phyloP scores from a whole-genome alignment of 2,113 vertebrate species.

The Centrocercus urophasianus region DNA sequence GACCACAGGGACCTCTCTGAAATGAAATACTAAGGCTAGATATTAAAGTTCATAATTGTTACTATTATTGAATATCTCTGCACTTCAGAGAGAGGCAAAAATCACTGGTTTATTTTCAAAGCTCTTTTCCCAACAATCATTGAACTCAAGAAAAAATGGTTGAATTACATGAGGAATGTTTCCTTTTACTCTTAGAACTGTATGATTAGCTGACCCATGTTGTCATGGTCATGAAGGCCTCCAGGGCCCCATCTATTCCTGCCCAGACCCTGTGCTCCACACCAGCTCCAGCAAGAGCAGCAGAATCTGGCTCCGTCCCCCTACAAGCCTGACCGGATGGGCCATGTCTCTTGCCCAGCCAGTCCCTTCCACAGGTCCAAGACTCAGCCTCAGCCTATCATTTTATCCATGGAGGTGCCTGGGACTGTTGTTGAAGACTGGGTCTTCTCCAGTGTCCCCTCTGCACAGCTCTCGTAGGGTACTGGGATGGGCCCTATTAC shows the following conservation, averaged over 20 bases:
- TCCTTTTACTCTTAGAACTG: neutral
- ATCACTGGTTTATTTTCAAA: neutral
- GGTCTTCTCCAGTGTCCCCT: no score
- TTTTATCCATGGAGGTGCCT: neutral
- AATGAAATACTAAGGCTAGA: neutral
- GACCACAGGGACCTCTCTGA: neutral
- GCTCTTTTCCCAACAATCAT: neutral
- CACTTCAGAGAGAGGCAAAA: neutral
- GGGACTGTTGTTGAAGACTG: neutral
- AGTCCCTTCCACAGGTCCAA: neutral
- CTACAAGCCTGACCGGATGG: no score
- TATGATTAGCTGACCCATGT: neutral
- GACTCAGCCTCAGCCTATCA: neutral
- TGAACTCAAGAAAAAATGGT: neutral
- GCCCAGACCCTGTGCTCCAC: neutral
- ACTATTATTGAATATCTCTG: neutral
- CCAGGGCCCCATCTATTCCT: neutral
- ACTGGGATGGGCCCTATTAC: neutral
- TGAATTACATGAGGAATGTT: neutral
- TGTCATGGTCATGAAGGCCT: neutral
- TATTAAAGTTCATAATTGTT: constrained; percentile 21
- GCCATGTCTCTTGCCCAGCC: no score
- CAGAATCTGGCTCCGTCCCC: neutral
- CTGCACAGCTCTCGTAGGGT: neutral
- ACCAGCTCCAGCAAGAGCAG: neutral